A percentile compares a stretch with the other conserved stretches of the same genome.
phyloP scores from a whole-genome alignment of 2,888 invertebrate species.

The Lithodes maja region DNA sequence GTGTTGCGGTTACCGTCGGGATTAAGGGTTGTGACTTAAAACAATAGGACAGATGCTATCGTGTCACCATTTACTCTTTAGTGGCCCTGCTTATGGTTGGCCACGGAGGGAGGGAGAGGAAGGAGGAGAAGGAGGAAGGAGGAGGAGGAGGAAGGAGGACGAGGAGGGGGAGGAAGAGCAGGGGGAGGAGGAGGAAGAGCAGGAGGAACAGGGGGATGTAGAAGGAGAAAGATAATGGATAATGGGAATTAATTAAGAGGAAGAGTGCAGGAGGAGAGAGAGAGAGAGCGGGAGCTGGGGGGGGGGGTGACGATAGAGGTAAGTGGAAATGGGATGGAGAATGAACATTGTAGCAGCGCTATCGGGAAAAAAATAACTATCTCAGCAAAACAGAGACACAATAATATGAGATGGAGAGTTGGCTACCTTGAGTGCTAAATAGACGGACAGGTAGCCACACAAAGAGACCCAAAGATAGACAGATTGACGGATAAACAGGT shows the following conservation, averaged over 20 bases:
- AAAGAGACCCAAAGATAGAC: too few relatives aligned
- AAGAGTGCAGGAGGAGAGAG: neutral
- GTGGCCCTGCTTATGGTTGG: constrained; percentile 49
- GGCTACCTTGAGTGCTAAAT: too few relatives aligned
- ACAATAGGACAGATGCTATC: constrained; percentile 50
- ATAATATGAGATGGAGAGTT: too few relatives aligned
- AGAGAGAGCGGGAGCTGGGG: neutral
- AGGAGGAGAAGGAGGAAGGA: neutral
- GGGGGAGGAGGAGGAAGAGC: neutral
- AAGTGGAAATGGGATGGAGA: too few relatives aligned
- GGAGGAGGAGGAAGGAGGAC: neutral
- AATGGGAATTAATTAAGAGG: too few relatives aligned
- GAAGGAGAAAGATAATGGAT: neutral
- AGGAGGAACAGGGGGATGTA: neutral
- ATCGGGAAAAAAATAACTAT: too few relatives aligned
- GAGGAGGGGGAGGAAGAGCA: neutral
- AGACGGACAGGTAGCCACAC: too few relatives aligned
- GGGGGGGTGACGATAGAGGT: too few relatives aligned
- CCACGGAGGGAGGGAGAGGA: constrained; percentile 27
- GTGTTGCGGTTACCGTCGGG: constrained; percentile 47
- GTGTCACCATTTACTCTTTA: constrained; percentile 50
- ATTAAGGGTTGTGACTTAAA: constrained; percentile 63
- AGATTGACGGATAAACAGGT: too few relatives aligned
- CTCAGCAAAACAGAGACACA: too few relatives aligned
- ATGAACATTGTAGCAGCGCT: too few relatives aligned